These are phyloP conservation scores for Cremastinae sp. DNA, from an alignment of 2,888 invertebrate genomes.

Conservation along the genomic window DNA sequence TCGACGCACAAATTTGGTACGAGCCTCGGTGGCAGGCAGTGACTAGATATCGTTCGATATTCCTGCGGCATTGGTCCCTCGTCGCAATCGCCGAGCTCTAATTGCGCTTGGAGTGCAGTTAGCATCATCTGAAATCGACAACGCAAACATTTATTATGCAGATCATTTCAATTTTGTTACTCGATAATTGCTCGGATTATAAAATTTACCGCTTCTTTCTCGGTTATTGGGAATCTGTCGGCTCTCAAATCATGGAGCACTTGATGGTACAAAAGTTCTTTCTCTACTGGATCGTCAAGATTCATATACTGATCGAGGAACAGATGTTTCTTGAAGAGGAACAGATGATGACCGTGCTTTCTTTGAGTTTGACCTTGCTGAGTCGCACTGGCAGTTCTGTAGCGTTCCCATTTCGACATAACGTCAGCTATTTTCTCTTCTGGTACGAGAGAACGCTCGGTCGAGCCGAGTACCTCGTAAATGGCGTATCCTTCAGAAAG, in stretches of 20 bases:
- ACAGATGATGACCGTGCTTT: constrained; percentile 84
- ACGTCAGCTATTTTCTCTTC: constrained; percentile 96
- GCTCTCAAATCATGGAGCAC: constrained; percentile 94
- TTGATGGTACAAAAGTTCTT: constrained; percentile 96
- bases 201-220: constrained; percentile 93
- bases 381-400: constrained; percentile 86
- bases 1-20: constrained; percentile 90
- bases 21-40: constrained; percentile 91
- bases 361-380: constrained; percentile 77
- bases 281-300: constrained; percentile 92
- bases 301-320: constrained; percentile 91
- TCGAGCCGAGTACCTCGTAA: constrained; percentile 94
- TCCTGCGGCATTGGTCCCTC: constrained; percentile 84
- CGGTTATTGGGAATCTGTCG: constrained; percentile 95
- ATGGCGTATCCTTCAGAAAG: constrained; percentile 88
- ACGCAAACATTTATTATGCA: not conserved
- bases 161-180: not conserved
- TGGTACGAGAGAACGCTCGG: constrained; percentile 91
- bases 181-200: no score
- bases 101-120: constrained; percentile 95
- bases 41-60: constrained; percentile 87
- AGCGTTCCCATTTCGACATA: constrained; percentile 97
- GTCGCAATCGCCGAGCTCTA: constrained; percentile 92
- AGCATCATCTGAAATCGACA: constrained; percentile 89
- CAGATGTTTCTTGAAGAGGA: constrained; percentile 91